Conservation (phyloP, 2,113 vertebrate species). For the Girardinichthys multiradiatus region DNA sequence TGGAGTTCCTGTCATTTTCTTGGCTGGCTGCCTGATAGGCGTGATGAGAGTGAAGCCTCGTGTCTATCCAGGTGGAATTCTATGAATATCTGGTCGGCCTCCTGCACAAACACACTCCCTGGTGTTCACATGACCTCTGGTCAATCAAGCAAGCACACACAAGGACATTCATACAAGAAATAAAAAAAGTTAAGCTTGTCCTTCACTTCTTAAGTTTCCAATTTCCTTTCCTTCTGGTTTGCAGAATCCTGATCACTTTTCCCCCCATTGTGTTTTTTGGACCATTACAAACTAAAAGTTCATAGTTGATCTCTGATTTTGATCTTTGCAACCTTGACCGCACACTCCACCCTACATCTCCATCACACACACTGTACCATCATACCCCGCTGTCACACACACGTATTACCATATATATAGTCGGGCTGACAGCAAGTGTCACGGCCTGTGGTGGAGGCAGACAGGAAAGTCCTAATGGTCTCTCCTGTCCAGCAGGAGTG, state of each 20-base stretch:
- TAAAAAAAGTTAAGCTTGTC: not conserved
- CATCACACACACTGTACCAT: constrained; percentile 27
- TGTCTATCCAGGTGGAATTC: constrained; percentile 75
- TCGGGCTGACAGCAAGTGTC: constrained; percentile 52
- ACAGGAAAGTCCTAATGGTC: constrained; percentile 51
- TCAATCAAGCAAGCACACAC: constrained; percentile 27
- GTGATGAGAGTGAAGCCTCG: constrained; percentile 33
- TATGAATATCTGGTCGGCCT: constrained; percentile 76
- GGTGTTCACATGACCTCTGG: not conserved
- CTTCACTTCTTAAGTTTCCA: not conserved
- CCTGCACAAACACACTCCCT: not conserved
- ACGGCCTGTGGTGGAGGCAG: constrained; percentile 49
- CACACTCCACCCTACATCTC: constrained; percentile 35
- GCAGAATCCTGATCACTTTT: not conserved
- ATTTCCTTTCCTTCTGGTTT: not conserved
- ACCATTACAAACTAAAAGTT: constrained; percentile 24
- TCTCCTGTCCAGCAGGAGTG: constrained; percentile 48
- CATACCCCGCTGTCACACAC: constrained; percentile 40
- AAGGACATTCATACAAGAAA: constrained; percentile 4
- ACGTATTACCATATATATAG: constrained; percentile 81
- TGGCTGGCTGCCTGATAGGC: constrained; percentile 58
- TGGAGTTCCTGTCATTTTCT: constrained; percentile 64
- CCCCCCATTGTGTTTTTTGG: not conserved
- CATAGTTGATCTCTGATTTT: constrained; percentile 33
- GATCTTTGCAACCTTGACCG: constrained; percentile 33